These are phyloP conservation scores for Falco novaeseelandiae DNA, from an alignment of 2,797 vertebrate species.

Conservation along the genomic window DNA sequence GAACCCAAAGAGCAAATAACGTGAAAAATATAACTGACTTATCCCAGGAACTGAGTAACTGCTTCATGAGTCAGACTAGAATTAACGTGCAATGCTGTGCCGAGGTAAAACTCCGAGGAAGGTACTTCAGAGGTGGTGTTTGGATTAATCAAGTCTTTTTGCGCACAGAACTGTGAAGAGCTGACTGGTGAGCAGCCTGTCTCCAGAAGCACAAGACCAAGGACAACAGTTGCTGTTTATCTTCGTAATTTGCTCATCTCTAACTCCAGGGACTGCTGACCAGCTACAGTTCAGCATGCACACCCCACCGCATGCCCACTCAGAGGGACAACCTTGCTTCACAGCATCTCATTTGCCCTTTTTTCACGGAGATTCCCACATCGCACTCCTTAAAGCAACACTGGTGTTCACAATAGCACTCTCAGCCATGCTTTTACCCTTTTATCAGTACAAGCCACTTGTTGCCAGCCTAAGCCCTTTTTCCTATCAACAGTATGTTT, in stretches of 20 bases:
- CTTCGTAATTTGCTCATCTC: background rate
- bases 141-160: background rate
- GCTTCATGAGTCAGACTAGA: background rate
- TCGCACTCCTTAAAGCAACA: background rate
- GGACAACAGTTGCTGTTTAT: background rate
- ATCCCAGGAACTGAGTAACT: background rate
- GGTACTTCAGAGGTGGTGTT: background rate
- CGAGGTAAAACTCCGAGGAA: background rate
- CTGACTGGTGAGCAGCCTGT: background rate
- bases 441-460: slow-evolving; percentile 39
- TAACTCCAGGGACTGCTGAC: background rate
- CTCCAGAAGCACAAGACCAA: background rate
- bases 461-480: background rate
- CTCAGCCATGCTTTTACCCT: background rate
- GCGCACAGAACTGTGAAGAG: background rate
- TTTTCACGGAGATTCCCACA: background rate
- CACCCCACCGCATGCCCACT: background rate
- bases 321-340: background rate
- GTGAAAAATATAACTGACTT: background rate
- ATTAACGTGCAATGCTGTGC: background rate
- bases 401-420: background rate
- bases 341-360: background rate
- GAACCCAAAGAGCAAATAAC: background rate
- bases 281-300: background rate
- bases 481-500: background rate